phyloP scores from a whole-genome alignment of 2,797 vertebrate species.

The Sebastes diaconus region DNA sequence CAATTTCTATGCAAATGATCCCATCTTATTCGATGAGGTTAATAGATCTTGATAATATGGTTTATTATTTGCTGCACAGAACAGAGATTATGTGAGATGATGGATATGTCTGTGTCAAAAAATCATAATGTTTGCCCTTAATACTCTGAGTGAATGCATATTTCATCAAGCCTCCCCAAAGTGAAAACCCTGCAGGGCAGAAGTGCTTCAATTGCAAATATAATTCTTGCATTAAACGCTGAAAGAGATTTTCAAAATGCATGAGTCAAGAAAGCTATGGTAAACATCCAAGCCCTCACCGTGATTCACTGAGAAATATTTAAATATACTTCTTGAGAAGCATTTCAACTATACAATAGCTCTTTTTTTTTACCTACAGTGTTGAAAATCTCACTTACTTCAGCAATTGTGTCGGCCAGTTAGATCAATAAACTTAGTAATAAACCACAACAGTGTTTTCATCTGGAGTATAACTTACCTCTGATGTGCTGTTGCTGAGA shows the following conservation, averaged over 20 bases:
- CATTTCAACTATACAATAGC: neutral
- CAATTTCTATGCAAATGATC: conserved; percentile 87
- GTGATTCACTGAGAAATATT: neutral
- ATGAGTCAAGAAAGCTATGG: neutral
- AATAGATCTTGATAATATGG: conserved; percentile 76
- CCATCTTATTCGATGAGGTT: conserved; percentile 73
- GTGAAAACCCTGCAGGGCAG: conserved; percentile 17
- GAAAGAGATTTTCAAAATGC: conserved; percentile 1
- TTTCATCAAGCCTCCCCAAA: conserved; percentile 58
- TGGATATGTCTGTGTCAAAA: conserved; percentile 74
- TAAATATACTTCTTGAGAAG: conserved; percentile 5
- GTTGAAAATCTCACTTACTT: neutral
- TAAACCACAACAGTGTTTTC: neutral
- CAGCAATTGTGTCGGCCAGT: neutral
- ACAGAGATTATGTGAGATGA: conserved; percentile 74
- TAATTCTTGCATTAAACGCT: conserved; percentile 24
- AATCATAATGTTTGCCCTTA: conserved; percentile 76
- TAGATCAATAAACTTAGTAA: neutral
- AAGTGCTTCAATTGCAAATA: conserved; percentile 30
- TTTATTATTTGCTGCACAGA: conserved; percentile 78
- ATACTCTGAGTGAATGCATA: conserved; percentile 71
- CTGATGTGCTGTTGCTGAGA: neutral
- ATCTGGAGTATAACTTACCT: neutral
- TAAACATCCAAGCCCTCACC: neutral
- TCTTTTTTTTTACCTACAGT: neutral